Base-by-base conservation (phyloP, 2,113 vertebrate genomes). In the Anoura caudifer region DNA sequence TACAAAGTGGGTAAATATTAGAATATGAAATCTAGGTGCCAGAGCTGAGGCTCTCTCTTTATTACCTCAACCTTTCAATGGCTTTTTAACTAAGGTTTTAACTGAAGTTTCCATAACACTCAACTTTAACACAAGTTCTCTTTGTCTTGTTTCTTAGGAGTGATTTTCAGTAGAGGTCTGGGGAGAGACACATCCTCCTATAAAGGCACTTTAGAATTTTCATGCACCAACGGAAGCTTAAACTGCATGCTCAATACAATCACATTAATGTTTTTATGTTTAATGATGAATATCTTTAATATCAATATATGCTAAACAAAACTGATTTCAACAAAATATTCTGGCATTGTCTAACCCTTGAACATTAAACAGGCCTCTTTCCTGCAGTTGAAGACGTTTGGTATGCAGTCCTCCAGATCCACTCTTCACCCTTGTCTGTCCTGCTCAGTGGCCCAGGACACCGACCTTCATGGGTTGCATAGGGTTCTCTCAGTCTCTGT, bases 11-110 rank as follows among this genome's bases (percentile, higher is more conserved):
- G 45, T 59, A 94, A 93, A 90, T 67, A 65, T 11, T 61, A 88
- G 89, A 92, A 65, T 87, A 92, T 26, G 80, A 79, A 87, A 91
- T 87, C 36, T 84, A 47, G 14, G n/a, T 75, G 3, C 77, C 93
- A n/a, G n/a, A 90, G 59, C 9, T 19, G 50, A 4, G 15, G 63
- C 54, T 15, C 31, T 54, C 28, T 90, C n/a, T 96, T 33, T 47
- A 54, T 87, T 65, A 70, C 76, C 70, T 82, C n/a, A 61, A 16
- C 24, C 24, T 61, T n/a, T 82, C 47, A 33, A 3, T 75, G 75
- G 36, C 19, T 90, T 92, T 94, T 70, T 52, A 75, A 76, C n/a
- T 38, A 61, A 89, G 31, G 31, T 33, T 92, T 70, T 67, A 75
- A 76, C 41, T 38, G 31, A 88, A 7, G 31, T 15, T 70, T 86